These are phyloP conservation scores for Rhagonycha fulva DNA, from an alignment of 2,888 invertebrate genomes.

Conservation along the genomic window DNA sequence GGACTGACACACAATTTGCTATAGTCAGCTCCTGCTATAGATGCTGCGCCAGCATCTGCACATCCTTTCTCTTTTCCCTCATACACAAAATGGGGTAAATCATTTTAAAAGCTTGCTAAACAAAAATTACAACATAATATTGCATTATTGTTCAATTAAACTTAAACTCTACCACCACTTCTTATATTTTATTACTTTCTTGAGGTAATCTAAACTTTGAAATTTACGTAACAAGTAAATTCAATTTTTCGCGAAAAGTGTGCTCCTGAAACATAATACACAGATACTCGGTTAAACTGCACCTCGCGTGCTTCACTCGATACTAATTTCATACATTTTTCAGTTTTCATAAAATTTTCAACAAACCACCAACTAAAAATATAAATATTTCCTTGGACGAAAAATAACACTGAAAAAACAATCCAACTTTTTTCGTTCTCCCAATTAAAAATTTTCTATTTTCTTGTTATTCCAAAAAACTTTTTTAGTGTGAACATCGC, in stretches of 20 bases:
- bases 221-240: neutral
- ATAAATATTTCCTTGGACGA: neutral
- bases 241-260: neutral
- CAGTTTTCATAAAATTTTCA: neutral
- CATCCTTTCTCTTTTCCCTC: constrained; percentile 23
- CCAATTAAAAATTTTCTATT: too few species aligned
- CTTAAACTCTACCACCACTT: neutral
- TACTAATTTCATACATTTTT: neutral
- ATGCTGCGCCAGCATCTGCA: constrained; percentile 41
- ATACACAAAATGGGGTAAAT: constrained; percentile 24
- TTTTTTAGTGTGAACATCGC: too few species aligned
- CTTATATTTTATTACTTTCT: neutral
- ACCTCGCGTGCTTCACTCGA: neutral
- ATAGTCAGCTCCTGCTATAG: constrained; percentile 34
- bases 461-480: too few species aligned
- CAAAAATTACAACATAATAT: constrained; percentile 17
- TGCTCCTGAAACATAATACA: neutral
- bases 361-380: neutral
- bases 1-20: constrained; percentile 42
- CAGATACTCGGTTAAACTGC: neutral
- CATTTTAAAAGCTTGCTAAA: constrained; percentile 25
- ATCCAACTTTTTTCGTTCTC: too few species aligned
- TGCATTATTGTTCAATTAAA: neutral
- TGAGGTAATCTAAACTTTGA: neutral
- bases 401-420: neutral